Evolutionary conservation across 2,113 vertebrate species (phyloP).

Genomic region (Sinocyclocheilus grahami): DNA sequence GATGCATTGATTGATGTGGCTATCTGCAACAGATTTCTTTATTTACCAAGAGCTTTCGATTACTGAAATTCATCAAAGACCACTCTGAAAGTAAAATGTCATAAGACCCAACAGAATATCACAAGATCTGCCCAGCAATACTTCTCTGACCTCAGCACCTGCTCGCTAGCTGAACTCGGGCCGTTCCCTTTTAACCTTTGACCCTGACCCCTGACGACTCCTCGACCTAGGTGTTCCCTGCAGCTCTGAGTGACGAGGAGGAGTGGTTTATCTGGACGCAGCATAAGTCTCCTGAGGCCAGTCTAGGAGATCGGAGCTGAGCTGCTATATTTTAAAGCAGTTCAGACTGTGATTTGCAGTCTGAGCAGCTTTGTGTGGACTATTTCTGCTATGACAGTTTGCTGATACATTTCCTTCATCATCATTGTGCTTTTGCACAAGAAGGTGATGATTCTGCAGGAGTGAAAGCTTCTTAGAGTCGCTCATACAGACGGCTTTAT

Average conservation of each 20-base stretch:
- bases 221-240: slow-evolving; percentile 23
- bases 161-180: slow-evolving; percentile 29
- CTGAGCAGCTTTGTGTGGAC: slow-evolving; percentile 3
- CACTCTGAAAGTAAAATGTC: slow-evolving; percentile 1
- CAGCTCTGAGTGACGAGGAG: not conserved
- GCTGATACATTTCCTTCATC: slow-evolving; percentile 43
- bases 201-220: slow-evolving; percentile 35
- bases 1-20: slow-evolving; percentile 32
- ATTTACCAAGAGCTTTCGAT: slow-evolving; percentile 22
- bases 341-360: slow-evolving; percentile 28
- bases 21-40: slow-evolving; percentile 31
- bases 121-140: not conserved
- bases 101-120: not conserved
- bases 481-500: slow-evolving; percentile 51
- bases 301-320: not conserved
- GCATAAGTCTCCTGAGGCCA: not conserved
- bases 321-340: slow-evolving; percentile 37
- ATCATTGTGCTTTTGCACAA: slow-evolving; percentile 31
- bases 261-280: slow-evolving; percentile 10
- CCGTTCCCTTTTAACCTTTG: slow-evolving; percentile 46
- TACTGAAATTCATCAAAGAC: slow-evolving; percentile 19
- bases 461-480: slow-evolving; percentile 56
- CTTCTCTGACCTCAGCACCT: slow-evolving; percentile 36
- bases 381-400: slow-evolving; percentile 21
- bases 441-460: slow-evolving; percentile 56